Percentiles rank a stretch among this genome's conserved stretches.
Conservation (phyloP, 2,888 invertebrate genomes). For the Junonia oenone region DNA sequence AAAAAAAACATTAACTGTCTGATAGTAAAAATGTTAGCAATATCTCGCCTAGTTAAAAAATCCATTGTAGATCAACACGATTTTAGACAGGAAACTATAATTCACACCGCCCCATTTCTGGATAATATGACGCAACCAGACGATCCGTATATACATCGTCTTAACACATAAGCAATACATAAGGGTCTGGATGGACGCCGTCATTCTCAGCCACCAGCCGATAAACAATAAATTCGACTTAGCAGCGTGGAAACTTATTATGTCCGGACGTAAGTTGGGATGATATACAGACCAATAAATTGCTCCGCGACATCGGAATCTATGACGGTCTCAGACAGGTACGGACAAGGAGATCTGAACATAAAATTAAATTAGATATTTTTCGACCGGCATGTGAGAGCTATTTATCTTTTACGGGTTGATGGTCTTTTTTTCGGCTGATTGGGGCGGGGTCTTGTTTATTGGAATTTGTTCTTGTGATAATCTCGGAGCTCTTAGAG, state of each 20-base stretch:
- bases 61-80: background rate
- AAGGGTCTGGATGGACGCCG: conserved; percentile 19
- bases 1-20: no score
- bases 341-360: conserved; percentile 38
- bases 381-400: conserved; percentile 41
- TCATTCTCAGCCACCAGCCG: conserved; percentile 34
- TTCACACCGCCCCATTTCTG: background rate
- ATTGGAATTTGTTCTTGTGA: conserved; percentile 5
- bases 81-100: conserved; percentile 2
- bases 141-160: conserved; percentile 1
- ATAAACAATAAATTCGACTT: conserved; percentile 59
- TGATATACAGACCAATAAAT: conserved; percentile 67
- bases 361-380: conserved; percentile 61
- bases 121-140: background rate
- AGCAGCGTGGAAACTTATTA: conserved; percentile 51
- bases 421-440: conserved; percentile 35
- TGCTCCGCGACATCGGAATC: conserved; percentile 53
- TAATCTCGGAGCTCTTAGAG: conserved; percentile 1
- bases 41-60: background rate
- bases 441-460: conserved; percentile 18
- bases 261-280: conserved; percentile 50
- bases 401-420: conserved; percentile 51
- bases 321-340: conserved; percentile 60
- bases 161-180: conserved; percentile 1
- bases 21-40: no score